Conservation (phyloP, 2,888 invertebrate genomes). For the Apoda limacodes region DNA sequence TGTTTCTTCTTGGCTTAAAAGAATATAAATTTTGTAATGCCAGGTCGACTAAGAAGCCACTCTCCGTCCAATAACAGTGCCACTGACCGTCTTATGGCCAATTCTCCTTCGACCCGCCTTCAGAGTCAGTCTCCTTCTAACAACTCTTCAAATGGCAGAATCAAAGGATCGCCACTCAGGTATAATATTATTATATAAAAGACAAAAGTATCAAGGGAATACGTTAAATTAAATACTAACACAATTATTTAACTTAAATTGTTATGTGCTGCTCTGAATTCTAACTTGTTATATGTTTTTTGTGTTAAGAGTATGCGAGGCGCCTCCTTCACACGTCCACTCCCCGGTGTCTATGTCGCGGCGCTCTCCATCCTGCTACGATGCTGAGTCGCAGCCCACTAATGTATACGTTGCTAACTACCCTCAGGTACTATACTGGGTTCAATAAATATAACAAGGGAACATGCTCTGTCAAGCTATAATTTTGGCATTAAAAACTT, state of each 20-base stretch:
- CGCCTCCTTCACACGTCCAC: slow-evolving; percentile 44
- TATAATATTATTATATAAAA: too few species aligned
- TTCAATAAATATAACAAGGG: slow-evolving; percentile 3
- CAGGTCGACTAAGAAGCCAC: slow-evolving; percentile 52
- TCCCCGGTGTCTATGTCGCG: slow-evolving; percentile 39
- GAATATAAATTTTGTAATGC: too few species aligned
- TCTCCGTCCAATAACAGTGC: slow-evolving; percentile 52
- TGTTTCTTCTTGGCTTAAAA: too few species aligned
- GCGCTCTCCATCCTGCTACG: slow-evolving; percentile 48
- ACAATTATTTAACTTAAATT: too few species aligned
- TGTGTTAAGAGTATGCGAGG: slow-evolving; percentile 44
- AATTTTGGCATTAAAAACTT: too few species aligned
- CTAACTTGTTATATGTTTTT: too few species aligned
- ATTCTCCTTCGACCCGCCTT: slow-evolving; percentile 41
- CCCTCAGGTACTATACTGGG: slow-evolving; percentile 52
- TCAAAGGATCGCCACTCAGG: slow-evolving; percentile 53
- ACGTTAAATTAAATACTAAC: too few species aligned
- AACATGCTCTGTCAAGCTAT: too few species aligned
- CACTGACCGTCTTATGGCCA: slow-evolving; percentile 38
- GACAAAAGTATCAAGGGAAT: neutral
- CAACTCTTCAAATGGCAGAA: slow-evolving; percentile 43
- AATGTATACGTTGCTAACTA: slow-evolving; percentile 45
- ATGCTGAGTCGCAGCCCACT: slow-evolving; percentile 33
- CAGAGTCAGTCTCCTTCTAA: slow-evolving; percentile 54
- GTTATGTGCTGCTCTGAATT: too few species aligned